These are phyloP conservation scores for Chrysopa pallens DNA, from an alignment of 1,140 invertebrate genomes.

Conservation along the genomic window DNA sequence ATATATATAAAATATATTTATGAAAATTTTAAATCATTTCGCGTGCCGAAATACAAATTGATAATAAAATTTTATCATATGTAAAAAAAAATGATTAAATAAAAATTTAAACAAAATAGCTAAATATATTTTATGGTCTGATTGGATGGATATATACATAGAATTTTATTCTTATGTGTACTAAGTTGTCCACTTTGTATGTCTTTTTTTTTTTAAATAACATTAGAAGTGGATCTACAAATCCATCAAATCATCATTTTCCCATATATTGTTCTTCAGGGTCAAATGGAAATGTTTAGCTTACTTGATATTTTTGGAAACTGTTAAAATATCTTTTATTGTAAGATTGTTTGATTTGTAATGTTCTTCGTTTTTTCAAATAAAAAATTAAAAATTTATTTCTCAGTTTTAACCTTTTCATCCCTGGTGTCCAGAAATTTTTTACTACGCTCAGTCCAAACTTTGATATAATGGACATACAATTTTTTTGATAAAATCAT, in stretches of 20 bases:
- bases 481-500: no score
- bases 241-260: no score
- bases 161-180: no score
- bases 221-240: no score
- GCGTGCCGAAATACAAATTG: not conserved
- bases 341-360: slow-evolving; percentile 5
- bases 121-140: not conserved
- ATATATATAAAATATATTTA: not conserved
- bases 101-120: not conserved
- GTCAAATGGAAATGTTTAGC: slow-evolving; percentile 2
- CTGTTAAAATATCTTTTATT: slow-evolving; percentile 3
- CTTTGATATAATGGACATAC: no score
- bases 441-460: no score
- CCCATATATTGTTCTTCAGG: not conserved
- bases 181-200: no score
- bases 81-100: not conserved
- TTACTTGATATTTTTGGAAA: slow-evolving; percentile 4
- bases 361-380: slow-evolving; percentile 4
- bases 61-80: no score
- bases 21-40: not conserved
- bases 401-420: no score
- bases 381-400: not conserved
- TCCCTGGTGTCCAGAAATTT: no score
- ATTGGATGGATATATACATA: not conserved
- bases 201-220: no score